These are phyloP conservation scores for Elegia similella DNA, from an alignment of 2,888 invertebrate genomes.

Conservation along the genomic window DNA sequence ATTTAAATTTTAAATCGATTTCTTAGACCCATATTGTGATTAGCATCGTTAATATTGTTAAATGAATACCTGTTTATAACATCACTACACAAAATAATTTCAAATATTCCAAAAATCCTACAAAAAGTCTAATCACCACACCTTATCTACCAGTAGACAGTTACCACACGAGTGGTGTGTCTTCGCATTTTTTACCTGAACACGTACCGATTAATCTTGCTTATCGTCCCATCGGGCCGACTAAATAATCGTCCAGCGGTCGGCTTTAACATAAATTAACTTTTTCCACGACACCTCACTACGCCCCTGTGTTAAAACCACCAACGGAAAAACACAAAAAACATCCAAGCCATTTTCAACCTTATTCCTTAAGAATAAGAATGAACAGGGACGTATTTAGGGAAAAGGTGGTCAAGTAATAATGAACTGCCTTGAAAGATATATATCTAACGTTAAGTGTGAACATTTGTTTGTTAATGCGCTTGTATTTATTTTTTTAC, in stretches of 20 bases:
- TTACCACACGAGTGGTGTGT: constrained; percentile 66
- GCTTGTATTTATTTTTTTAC: constrained; percentile 70
- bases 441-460: constrained; percentile 79
- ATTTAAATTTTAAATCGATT: too few relatives aligned
- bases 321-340: constrained; percentile 27
- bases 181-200: constrained; percentile 55
- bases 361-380: constrained; percentile 28
- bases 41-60: background rate
- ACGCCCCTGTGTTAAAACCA: constrained; percentile 63
- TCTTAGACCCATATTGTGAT: background rate
- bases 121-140: constrained; percentile 7
- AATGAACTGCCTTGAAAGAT: constrained; percentile 74
- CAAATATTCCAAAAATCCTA: background rate
- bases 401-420: constrained; percentile 49
- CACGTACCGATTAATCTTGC: constrained; percentile 72
- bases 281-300: constrained; percentile 78
- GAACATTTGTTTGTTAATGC: constrained; percentile 81
- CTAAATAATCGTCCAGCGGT: constrained; percentile 74
- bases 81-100: background rate
- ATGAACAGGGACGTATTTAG: constrained; percentile 18
- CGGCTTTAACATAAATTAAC: constrained; percentile 81
- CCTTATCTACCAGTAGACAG: constrained; percentile 32
- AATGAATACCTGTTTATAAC: background rate
- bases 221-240: constrained; percentile 71
- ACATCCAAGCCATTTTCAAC: constrained; percentile 30